phyloP scores from a whole-genome alignment of 2,113 vertebrate species.

The cat (Felis catus) region DNA sequence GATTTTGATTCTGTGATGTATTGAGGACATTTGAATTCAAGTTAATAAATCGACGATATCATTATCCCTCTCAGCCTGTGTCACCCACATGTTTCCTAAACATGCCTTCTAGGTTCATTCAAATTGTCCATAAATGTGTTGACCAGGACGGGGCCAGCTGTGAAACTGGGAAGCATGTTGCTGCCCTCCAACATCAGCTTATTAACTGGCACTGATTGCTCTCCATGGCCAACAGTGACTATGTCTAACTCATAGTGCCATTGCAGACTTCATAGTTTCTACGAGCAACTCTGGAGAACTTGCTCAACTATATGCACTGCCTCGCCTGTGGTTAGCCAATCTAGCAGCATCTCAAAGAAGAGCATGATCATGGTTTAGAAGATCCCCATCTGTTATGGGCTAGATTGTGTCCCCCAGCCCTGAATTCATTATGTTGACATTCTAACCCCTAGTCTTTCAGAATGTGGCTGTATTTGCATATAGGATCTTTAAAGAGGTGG shows the following conservation, averaged over 20 bases:
- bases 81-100: not conserved
- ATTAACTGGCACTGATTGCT: not conserved
- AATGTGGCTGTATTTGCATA: not conserved
- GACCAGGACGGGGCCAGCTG: not conserved
- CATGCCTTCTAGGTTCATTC: not conserved
- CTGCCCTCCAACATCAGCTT: not conserved
- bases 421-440: not conserved
- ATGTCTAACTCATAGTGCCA: not conserved
- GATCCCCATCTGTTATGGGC: not conserved
- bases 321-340: not conserved
- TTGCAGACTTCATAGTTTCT: not conserved
- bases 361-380: not conserved
- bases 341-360: not conserved
- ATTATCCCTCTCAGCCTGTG: not conserved
- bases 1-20: slow-evolving; percentile 8
- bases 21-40: not conserved
- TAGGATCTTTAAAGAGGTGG: not conserved
- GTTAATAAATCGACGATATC: not conserved
- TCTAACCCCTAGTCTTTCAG: not conserved
- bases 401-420: not conserved
- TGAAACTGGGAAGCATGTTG: not conserved
- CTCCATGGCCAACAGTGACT: not conserved
- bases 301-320: not conserved
- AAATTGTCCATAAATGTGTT: not conserved
- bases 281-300: not conserved